phyloP scores from a whole-genome alignment of 2,888 invertebrate species.

The Lasius fuliginosus region DNA sequence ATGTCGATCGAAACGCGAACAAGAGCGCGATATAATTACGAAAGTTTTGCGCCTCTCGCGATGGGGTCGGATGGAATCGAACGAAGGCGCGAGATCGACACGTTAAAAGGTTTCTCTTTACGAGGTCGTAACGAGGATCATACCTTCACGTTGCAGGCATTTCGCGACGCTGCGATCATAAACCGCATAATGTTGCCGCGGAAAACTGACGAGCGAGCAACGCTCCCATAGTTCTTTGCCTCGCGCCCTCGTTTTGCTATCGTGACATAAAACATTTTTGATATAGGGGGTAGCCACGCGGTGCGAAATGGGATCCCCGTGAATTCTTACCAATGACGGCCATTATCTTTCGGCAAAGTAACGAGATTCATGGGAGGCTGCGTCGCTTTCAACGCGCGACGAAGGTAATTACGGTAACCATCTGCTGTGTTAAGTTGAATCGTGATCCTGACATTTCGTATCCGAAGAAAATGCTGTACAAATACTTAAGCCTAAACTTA shows the following conservation, averaged over 20 bases:
- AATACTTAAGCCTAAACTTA: neutral
- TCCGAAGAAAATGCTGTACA: neutral
- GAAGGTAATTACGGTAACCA: constrained; percentile 41
- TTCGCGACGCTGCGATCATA: constrained; percentile 78
- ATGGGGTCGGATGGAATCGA: constrained; percentile 30
- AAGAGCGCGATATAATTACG: constrained; percentile 7
- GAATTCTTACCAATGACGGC: constrained; percentile 55
- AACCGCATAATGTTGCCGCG: constrained; percentile 76
- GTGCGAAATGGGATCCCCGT: constrained; percentile 56
- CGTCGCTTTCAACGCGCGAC: constrained; percentile 47
- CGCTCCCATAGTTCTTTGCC: constrained; percentile 4
- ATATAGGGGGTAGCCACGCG: constrained; percentile 57
- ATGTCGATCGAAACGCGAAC: neutral
- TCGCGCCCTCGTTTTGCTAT: constrained; percentile 22
- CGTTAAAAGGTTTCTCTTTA: constrained; percentile 83
- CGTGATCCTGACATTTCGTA: neutral
- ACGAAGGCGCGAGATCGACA: constrained; percentile 69
- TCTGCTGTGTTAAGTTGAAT: constrained; percentile 7
- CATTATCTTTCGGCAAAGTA: constrained; percentile 56
- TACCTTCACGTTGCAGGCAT: constrained; percentile 71
- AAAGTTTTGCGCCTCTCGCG: constrained; percentile 32
- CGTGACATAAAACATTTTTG: constrained; percentile 69
- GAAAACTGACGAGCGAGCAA: constrained; percentile 69
- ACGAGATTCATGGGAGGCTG: constrained; percentile 48
- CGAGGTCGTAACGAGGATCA: constrained; percentile 82